These are phyloP conservation scores for Monochamus alternatus DNA, from an alignment of 2,888 invertebrate species.

Conservation along the genomic window DNA sequence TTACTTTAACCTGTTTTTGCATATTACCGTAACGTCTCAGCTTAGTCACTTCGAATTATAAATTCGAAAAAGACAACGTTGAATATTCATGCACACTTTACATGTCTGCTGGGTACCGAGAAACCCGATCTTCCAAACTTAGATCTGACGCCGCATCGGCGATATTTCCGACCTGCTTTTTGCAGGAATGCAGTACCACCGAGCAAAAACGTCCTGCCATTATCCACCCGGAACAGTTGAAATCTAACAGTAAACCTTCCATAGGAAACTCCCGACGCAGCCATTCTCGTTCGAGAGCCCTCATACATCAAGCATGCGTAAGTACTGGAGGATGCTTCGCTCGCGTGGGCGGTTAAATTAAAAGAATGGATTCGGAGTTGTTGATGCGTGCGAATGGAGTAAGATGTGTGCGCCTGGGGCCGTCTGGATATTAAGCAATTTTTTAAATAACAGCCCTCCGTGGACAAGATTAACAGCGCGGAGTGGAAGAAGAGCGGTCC, in stretches of 20 bases:
- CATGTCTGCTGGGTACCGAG: no score
- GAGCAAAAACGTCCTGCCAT: constrained; percentile 12
- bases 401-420: constrained; percentile 43
- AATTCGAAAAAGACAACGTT: no score
- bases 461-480: constrained; percentile 39
- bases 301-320: constrained; percentile 42
- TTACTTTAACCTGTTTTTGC: no score
- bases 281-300: constrained; percentile 27
- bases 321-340: constrained; percentile 34
- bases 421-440: constrained; percentile 55
- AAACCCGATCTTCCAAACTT: neutral
- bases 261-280: constrained; percentile 33
- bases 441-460: constrained; percentile 50
- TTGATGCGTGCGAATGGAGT: constrained; percentile 45
- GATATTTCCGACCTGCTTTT: neutral
- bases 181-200: constrained; percentile 7
- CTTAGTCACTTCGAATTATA: no score
- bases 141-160: neutral
- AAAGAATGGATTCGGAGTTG: constrained; percentile 47
- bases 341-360: constrained; percentile 51
- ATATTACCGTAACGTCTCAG: no score
- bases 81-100: no score
- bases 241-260: constrained; percentile 27
- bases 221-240: constrained; percentile 20
- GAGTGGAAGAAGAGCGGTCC: constrained; percentile 46